Conservation (phyloP, 2,113 vertebrate species). For the Tragulus kanchil region DNA sequence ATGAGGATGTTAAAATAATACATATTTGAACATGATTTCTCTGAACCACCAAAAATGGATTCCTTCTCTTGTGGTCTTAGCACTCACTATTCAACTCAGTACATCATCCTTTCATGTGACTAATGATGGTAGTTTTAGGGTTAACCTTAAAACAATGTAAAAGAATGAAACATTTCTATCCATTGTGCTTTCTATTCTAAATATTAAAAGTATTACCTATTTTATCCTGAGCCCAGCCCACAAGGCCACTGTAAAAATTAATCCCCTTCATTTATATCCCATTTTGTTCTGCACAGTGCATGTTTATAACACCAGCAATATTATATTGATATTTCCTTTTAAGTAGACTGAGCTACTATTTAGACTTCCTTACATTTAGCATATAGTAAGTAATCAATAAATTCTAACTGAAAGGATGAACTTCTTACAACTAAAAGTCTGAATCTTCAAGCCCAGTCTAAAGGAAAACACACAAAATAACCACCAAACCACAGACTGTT, state of each 20-base stretch:
- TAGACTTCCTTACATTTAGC: background rate
- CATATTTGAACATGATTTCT: constrained; percentile 8
- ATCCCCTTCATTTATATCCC: background rate
- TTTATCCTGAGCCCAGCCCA: background rate
- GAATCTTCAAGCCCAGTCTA: background rate
- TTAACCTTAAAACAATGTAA: constrained; percentile 38
- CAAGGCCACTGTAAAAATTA: background rate
- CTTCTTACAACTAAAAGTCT: background rate
- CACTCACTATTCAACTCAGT: background rate
- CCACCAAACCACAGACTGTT: background rate
- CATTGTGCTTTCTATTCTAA: background rate
- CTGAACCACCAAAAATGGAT: constrained; percentile 2
- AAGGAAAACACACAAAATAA: background rate
- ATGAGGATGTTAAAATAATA: constrained; percentile 15
- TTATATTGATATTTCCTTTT: background rate
- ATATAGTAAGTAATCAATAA: constrained; percentile 28
- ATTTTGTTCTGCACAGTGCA: background rate
- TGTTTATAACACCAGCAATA: background rate
- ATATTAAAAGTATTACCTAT: background rate
- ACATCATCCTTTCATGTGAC: background rate
- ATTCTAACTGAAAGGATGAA: constrained; percentile 26
- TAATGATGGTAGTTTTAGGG: background rate
- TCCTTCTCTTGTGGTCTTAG: background rate
- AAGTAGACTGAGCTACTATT: background rate
- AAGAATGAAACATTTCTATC: background rate